Conservation (phyloP, 2,113 vertebrate genomes). For the Varanus salvator region DNA sequence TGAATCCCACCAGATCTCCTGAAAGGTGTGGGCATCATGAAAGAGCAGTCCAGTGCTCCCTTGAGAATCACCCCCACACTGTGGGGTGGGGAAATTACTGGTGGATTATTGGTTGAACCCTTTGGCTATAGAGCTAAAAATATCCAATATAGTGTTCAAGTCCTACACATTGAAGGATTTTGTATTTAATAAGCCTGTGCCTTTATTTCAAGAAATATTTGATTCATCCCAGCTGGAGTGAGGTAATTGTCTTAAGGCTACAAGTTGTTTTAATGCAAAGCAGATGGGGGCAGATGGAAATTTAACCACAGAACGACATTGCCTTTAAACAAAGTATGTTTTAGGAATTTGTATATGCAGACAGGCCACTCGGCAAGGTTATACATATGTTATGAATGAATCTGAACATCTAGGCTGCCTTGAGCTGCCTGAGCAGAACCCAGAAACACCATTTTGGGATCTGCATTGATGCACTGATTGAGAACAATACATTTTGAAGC, state of each 20-base stretch:
- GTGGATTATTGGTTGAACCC: not conserved
- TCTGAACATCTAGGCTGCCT: not conserved
- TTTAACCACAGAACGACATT: conserved; percentile 57
- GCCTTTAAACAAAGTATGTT: conserved; percentile 41
- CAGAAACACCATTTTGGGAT: not conserved
- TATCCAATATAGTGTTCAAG: conserved; percentile 43
- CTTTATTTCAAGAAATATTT: conserved; percentile 45
- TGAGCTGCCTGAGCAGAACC: not conserved
- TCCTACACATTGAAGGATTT: conserved; percentile 19
- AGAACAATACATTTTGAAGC: not conserved
- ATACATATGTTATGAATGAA: not conserved
- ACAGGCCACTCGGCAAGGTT: conserved; percentile 22
- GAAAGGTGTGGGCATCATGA: not conserved
- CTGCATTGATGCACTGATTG: not conserved
- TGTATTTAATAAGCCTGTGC: conserved; percentile 37
- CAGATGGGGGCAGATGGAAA: conserved; percentile 56
- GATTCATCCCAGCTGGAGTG: conserved; percentile 46
- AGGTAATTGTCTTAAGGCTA: conserved; percentile 55
- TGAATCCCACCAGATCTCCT: not conserved
- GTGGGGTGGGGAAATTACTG: conserved; percentile 12
- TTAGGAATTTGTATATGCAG: not conserved
- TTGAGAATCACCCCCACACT: conserved; percentile 20
- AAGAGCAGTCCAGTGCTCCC: not conserved
- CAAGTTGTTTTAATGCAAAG: conserved; percentile 52
- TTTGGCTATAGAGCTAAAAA: conserved; percentile 33